Evolutionary conservation across 1,140 invertebrate genomes (phyloP), one percentile per base, ranked within the genome.

Genomic region (Procambarus virginalis): DNA sequence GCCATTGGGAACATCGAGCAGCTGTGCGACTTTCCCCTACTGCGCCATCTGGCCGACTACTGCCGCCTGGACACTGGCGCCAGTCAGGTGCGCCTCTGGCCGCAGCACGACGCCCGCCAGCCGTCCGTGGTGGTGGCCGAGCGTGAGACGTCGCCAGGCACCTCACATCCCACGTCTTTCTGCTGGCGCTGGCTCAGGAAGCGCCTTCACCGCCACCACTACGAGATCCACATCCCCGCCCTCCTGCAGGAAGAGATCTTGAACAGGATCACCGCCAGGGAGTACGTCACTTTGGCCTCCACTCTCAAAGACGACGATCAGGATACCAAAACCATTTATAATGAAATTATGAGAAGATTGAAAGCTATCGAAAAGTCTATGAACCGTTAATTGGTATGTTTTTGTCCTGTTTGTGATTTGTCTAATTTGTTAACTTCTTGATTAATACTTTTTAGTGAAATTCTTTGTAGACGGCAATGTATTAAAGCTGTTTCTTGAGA

Each of bases 21-120:
- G 68, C 49, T 84, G 46, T 84, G 82, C 75, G 82, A 84, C 82
- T 70, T 84, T 20, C 82, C 82, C 2, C 68, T 84, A 5, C 68
- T 84, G 68, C 64, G 68, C 0, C 82, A 48, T 5, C 12, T 84
- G 68, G 82, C 82, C 8, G 82, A 48, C 4, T 84, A 84, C 68
- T 84, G 82, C 17, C 58, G 48, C 2, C 46, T 84, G 34, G 82
- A 84, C 68, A 64, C 46, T 68, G 10, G 70, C 34, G 20, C 64
- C 3, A 48, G 58, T 4, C 82, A 84, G 82, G 82, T 84, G 45
- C 60, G 82, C 9, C 82, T 84, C 10, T 84, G 82, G 82, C 82
- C 82, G 3, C 82, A 84, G 82, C 82, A 73, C 8, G 82, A 84
- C 46, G 68, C 68, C 60, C 34, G 82, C 34, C 45, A 46, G 22